phyloP scores from a whole-genome alignment of 1,140 invertebrate genomes.

The Pseudomyrmex dendroicus region DNA sequence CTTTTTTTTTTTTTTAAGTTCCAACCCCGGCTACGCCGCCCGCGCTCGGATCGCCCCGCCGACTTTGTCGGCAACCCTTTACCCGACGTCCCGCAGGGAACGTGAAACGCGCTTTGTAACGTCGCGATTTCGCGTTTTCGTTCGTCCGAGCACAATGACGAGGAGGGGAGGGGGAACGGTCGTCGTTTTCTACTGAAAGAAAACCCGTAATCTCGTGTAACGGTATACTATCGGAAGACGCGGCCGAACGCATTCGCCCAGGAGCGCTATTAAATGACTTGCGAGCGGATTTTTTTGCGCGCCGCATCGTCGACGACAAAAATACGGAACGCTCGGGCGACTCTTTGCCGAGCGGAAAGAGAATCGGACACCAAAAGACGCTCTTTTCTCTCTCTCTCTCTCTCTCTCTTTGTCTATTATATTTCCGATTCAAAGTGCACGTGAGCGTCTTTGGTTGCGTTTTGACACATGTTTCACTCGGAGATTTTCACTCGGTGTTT shows the following conservation, averaged over 20 bases:
- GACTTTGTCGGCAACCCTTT: constrained; percentile 62
- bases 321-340: constrained; percentile 54
- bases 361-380: constrained; percentile 52
- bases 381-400: not conserved
- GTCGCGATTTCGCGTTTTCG: constrained; percentile 64
- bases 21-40: constrained; percentile 45
- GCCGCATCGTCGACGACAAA: constrained; percentile 57
- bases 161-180: constrained; percentile 10
- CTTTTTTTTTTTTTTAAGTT: constrained; percentile 64
- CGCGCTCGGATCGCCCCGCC: constrained; percentile 49
- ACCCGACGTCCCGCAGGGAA: constrained; percentile 70
- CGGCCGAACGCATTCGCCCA: constrained; percentile 52
- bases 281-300: constrained; percentile 57
- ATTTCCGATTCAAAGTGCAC: constrained; percentile 44
- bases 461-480: not conserved
- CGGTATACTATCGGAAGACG: constrained; percentile 61
- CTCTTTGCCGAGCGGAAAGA: constrained; percentile 52
- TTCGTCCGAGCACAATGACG: constrained; percentile 62
- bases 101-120: constrained; percentile 70
- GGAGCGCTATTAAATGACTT: constrained; percentile 61
- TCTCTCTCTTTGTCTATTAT: not conserved
- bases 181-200: constrained; percentile 59
- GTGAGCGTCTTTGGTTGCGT: constrained; percentile 33
- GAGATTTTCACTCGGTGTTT: not conserved
- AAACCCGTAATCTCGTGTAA: constrained; percentile 61